Evolutionary conservation across 2,888 invertebrate genomes (phyloP).

Genomic region (Atherix ibis): DNA sequence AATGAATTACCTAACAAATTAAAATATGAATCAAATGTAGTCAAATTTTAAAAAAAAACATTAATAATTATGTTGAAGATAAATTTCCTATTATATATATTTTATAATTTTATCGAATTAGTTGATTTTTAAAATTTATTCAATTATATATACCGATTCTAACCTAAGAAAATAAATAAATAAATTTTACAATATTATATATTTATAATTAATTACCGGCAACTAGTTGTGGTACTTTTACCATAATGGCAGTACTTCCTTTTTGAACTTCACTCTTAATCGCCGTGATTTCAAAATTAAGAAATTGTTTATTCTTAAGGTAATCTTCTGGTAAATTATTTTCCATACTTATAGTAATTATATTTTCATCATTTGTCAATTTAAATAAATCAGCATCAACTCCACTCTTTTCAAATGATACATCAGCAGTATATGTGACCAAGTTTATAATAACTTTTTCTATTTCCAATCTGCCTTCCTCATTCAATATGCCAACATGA

Average conservation of each 20-base stretch:
- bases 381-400: constrained; percentile 11
- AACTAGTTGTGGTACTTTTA: no score
- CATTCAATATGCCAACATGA: constrained; percentile 3
- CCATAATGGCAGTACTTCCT: constrained; percentile 2
- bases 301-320: constrained; percentile 9
- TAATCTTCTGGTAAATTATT: constrained; percentile 7
- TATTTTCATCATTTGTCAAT: constrained; percentile 9
- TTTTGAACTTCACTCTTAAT: constrained; percentile 10
- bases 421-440: constrained; percentile 12
- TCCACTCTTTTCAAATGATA: constrained; percentile 11
- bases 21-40: no score
- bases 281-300: constrained; percentile 14
- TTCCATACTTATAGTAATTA: constrained; percentile 9
- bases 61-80: no score
- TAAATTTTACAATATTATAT: no score
- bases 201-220: no score
- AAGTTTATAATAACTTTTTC: constrained; percentile 9
- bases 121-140: no score
- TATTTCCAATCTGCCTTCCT: neutral
- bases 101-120: no score
- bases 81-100: no score
- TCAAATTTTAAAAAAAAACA: no score
- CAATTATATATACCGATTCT: no score
- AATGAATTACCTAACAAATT: no score
- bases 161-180: no score